These are phyloP conservation scores for Semaprochilodus insignis DNA, from an alignment of 2,797 vertebrate species.

Conservation along the genomic window DNA sequence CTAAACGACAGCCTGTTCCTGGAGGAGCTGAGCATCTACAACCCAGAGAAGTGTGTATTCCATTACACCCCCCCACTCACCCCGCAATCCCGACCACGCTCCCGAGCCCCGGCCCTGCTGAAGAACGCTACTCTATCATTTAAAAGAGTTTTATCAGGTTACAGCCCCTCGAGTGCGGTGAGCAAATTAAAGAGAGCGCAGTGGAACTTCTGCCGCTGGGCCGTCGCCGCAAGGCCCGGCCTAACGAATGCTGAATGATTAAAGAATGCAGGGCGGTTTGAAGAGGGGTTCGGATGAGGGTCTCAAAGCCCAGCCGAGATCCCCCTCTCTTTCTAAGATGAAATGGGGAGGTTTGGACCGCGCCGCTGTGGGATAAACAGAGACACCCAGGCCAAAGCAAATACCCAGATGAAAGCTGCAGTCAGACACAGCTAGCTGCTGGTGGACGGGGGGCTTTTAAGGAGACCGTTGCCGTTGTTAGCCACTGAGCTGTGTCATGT, in stretches of 20 bases:
- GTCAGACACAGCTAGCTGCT: not conserved
- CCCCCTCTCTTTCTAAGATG: constrained; percentile 13
- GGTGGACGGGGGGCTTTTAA: constrained; percentile 16
- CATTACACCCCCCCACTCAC: constrained; percentile 19
- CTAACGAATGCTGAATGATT: constrained; percentile 43
- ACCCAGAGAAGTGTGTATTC: constrained; percentile 92
- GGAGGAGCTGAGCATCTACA: constrained; percentile 97
- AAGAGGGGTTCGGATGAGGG: constrained; percentile 1
- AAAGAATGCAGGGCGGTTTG: constrained; percentile 42
- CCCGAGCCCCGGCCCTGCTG: constrained; percentile 36
- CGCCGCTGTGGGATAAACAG: constrained; percentile 37
- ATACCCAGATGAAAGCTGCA: constrained; percentile 34
- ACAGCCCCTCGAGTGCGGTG: constrained; percentile 65
- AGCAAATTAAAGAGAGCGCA: constrained; percentile 80
- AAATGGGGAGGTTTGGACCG: constrained; percentile 36
- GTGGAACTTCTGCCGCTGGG: constrained; percentile 51
- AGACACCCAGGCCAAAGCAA: constrained; percentile 10
- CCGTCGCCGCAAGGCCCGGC: constrained; percentile 29
- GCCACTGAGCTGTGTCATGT: constrained; percentile 25
- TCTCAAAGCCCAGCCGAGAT: constrained; percentile 24
- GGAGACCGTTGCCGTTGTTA: constrained; percentile 6
- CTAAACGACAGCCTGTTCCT: constrained; percentile 97
- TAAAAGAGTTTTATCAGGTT: constrained; percentile 81
- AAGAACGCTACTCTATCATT: constrained; percentile 81
- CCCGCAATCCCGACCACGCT: not conserved